These are phyloP conservation scores for Elgaria multicarinata DNA, from an alignment of 2,113 vertebrate genomes.

Conservation along the genomic window DNA sequence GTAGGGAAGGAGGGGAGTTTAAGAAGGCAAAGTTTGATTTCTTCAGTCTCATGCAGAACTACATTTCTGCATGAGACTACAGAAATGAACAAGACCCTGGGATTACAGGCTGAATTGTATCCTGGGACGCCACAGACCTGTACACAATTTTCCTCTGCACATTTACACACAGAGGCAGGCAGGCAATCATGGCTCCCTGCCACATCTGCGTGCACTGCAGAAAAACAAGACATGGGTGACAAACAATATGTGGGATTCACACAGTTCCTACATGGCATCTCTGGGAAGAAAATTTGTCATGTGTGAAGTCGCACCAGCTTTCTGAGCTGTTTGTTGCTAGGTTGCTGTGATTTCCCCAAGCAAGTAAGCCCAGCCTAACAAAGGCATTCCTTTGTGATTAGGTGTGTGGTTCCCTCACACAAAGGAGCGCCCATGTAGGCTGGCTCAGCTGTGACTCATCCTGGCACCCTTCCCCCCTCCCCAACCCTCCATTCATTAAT, in stretches of 20 bases:
- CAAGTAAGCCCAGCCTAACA: slow-evolving; percentile 10
- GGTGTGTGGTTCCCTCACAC: slow-evolving; percentile 5
- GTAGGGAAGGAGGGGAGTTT: background rate
- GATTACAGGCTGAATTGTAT: background rate
- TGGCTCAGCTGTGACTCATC: slow-evolving; percentile 28
- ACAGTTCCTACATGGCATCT: background rate
- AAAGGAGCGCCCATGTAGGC: slow-evolving; percentile 23
- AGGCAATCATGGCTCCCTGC: background rate
- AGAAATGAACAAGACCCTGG: too few species aligned
- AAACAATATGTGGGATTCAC: background rate
- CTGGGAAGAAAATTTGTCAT: background rate
- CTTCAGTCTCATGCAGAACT: background rate
- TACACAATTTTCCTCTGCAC: background rate
- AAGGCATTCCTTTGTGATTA: slow-evolving; percentile 32
- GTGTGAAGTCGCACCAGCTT: background rate
- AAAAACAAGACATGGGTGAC: background rate
- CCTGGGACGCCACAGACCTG: background rate
- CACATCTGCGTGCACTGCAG: background rate
- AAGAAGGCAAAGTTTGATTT: background rate
- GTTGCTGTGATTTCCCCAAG: slow-evolving; percentile 14
- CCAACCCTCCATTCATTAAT: slow-evolving; percentile 22
- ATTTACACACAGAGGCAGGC: background rate
- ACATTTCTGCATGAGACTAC: too few species aligned
- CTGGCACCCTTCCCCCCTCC: slow-evolving; percentile 12
- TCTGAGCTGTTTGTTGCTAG: slow-evolving; percentile 1